Evolutionary conservation across 1,140 invertebrate genomes (phyloP).

Genomic region (Brachionus rotundiformis): DNA sequence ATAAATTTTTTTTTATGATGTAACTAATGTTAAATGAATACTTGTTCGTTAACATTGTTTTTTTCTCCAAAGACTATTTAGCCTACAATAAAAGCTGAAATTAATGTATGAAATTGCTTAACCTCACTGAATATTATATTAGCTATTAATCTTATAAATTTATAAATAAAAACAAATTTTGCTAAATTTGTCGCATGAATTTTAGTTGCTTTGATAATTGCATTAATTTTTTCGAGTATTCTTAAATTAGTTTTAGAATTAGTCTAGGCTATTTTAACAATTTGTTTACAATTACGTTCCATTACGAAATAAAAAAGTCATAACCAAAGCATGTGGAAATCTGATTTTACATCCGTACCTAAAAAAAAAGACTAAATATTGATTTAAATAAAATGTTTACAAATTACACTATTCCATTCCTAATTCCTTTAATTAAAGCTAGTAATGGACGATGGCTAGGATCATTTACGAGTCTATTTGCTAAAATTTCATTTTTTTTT

Average conservation of each 20-base stretch:
- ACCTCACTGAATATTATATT: conserved; percentile 56
- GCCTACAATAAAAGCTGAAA: conserved; percentile 65
- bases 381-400: conserved; percentile 50
- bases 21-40: conserved; percentile 55
- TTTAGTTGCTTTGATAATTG: conserved; percentile 65
- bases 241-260: background rate
- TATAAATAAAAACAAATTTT: conserved; percentile 65
- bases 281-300: conserved; percentile 58
- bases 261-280: background rate
- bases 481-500: no score
- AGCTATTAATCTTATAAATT: conserved; percentile 60
- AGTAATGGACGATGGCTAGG: conserved; percentile 59
- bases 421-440: conserved; percentile 65
- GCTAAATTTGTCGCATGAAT: conserved; percentile 67
- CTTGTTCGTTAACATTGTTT: conserved; percentile 68
- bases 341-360: conserved; percentile 67
- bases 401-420: conserved; percentile 66
- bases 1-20: background rate
- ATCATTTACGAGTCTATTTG: conserved; percentile 34
- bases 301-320: conserved; percentile 66
- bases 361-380: conserved; percentile 52
- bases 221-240: conserved; percentile 60
- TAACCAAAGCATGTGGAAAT: conserved; percentile 67
- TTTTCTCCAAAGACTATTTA: conserved; percentile 66
- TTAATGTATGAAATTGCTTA: conserved; percentile 61